A percentile compares a stretch with the other conserved stretches of the same genome.
These are phyloP conservation scores for Microchirus variegatus DNA, from an alignment of 2,797 vertebrate genomes.

Conservation along the genomic window DNA sequence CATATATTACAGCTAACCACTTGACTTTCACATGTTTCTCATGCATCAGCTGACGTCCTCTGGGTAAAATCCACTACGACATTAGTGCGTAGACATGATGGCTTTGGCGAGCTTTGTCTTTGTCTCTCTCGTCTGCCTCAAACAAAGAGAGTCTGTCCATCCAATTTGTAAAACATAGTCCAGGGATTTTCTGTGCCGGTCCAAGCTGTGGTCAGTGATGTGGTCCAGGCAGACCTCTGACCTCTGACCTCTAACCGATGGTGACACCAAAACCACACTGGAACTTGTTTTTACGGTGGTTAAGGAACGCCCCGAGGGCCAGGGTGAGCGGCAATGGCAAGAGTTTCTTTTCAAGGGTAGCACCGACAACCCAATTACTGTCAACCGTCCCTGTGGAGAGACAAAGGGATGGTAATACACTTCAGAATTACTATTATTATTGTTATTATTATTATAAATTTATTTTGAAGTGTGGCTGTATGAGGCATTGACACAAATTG, in stretches of 20 bases:
- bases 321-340: constrained; percentile 89
- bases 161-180: constrained; percentile 73
- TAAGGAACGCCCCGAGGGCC: constrained; percentile 91
- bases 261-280: constrained; percentile 93
- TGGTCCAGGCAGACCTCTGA: constrained; percentile 44
- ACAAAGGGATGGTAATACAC: too few relatives aligned
- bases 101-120: constrained; percentile 67
- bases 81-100: constrained; percentile 73
- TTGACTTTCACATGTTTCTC: constrained; percentile 71
- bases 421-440: too few relatives aligned
- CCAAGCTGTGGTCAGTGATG: constrained; percentile 59
- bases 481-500: too few relatives aligned
- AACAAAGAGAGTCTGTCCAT: constrained; percentile 77
- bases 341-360: constrained; percentile 93
- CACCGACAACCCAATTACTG: constrained; percentile 93
- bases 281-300: constrained; percentile 94
- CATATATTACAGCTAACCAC: constrained; percentile 74
- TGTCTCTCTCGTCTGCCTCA: constrained; percentile 60
- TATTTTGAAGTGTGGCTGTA: too few relatives aligned
- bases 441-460: too few relatives aligned
- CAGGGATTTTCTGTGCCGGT: constrained; percentile 75
- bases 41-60: constrained; percentile 69
- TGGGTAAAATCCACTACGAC: constrained; percentile 65
- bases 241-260: constrained; percentile 87
- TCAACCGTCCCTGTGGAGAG: constrained; percentile 84